Base-by-base conservation (phyloP, 2,888 invertebrate genomes). In the Cryptophagus acutangulus region DNA sequence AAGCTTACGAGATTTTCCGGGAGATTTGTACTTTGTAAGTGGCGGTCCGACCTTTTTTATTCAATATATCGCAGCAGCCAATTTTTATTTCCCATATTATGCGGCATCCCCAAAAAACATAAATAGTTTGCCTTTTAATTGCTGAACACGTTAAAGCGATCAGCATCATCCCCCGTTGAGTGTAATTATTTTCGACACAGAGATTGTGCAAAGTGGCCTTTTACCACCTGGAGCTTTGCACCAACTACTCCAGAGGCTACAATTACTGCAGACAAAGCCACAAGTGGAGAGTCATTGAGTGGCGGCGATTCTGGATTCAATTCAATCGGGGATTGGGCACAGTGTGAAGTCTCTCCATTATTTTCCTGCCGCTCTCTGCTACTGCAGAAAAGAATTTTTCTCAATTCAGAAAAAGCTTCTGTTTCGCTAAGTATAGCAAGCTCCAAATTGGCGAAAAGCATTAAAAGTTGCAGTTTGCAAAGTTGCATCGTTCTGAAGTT, bases 161-260 rank as follows among this genome's bases (percentile, higher is more conserved):
- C n/a, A n/a, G n/a, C n/a, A n/a, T n/a, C n/a, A n/a, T n/a, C 35
- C 35, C 29, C 37, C 8, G 4, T 24, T 29, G 24, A n/a, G 29
- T n/a, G 28, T 37, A 37, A 37, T 37, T 37, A 25, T 37, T 36
- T 31, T 26, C 26, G 26, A 13, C 26, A 12, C 26, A n/a, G n/a
- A n/a, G 24, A n/a, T 20, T 8, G 31, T 51, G 55, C 51, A 60
- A 60, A 64, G 61, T 62, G 62, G 62, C 65, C 61, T 63, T 62
- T 65, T 65, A 63, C 67, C 68, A 63, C 68, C 67, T 62, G 65
- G 62, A 52, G 67, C 47, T 60, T 51, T 56, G n/a, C 59, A 57
- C 53, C 60, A 65, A 66, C 66, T 67, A 66, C 67, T 67, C 66
- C 67, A 69, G 66, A 63, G 66, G 68, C 67, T 58, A 65, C 67